A percentile compares a stretch with the other conserved stretches of the same genome.
Conservation (phyloP, 2,888 invertebrate species). For the Labia minor region DNA sequence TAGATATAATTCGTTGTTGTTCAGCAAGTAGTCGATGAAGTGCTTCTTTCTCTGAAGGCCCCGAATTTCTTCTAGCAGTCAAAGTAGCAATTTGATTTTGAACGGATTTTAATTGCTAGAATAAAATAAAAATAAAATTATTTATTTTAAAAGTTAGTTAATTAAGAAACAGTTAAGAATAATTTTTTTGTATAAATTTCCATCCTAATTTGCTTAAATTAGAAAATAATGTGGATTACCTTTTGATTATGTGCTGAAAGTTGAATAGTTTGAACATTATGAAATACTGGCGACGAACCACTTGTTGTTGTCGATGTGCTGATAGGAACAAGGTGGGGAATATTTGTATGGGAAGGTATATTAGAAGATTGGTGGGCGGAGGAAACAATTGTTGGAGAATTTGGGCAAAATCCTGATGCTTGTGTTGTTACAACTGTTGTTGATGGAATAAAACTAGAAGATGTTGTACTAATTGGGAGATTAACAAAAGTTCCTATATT, state of each 20-base stretch:
- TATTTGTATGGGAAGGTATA: neutral
- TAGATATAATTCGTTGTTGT: constrained; percentile 58
- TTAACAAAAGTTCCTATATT: neutral
- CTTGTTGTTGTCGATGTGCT: neutral
- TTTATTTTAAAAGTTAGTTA: neutral
- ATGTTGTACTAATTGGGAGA: neutral
- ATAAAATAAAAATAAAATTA: constrained; percentile 22
- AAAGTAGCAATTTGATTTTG: constrained; percentile 59
- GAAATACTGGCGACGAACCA: constrained; percentile 33
- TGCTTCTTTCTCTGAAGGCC: constrained; percentile 43
- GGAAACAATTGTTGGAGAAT: neutral
- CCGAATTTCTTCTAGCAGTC: constrained; percentile 43
- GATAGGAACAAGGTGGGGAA: neutral
- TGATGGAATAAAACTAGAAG: neutral
- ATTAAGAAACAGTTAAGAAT: neutral
- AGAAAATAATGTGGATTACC: constrained; percentile 35
- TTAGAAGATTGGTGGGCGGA: neutral
- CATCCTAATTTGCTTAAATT: no score
- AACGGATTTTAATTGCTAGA: constrained; percentile 46
- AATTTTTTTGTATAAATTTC: neutral
- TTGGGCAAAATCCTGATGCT: neutral
- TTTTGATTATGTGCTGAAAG: constrained; percentile 62
- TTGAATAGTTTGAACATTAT: constrained; percentile 61
- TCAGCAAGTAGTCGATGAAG: constrained; percentile 52
- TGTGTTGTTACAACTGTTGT: neutral